phyloP scores from a whole-genome alignment of 2,888 invertebrate genomes.

The Eurois occulta region DNA sequence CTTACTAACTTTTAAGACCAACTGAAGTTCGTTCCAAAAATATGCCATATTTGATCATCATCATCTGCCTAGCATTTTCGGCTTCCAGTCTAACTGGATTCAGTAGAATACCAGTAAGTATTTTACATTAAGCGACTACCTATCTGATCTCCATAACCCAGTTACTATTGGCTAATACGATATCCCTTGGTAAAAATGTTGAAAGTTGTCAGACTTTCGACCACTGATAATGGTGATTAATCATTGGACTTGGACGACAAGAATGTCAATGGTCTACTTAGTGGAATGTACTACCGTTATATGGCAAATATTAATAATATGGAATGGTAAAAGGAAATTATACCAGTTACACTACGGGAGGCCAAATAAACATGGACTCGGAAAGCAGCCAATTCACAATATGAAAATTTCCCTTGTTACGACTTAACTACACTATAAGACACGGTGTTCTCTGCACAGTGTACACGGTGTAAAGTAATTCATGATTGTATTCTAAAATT shows the following conservation, averaged over 20 bases:
- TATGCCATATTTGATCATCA: too few relatives aligned
- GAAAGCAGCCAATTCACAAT: constrained; percentile 9
- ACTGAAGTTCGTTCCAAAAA: too few relatives aligned
- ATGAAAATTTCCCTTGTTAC: neutral
- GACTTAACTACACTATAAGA: neutral
- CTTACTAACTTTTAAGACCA: too few relatives aligned
- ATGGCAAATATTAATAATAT: constrained; percentile 18
- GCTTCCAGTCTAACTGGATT: too few relatives aligned
- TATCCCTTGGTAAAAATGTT: too few relatives aligned
- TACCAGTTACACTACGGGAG: neutral
- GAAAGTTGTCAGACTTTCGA: too few relatives aligned
- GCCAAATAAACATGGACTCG: neutral
- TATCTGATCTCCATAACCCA: too few relatives aligned
- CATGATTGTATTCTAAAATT: too few relatives aligned
- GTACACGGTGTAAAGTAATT: neutral
- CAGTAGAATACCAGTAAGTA: too few relatives aligned
- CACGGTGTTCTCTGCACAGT: neutral
- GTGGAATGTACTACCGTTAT: neutral
- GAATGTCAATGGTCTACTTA: neutral
- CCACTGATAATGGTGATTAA: constrained; percentile 5
- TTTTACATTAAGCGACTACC: too few relatives aligned
- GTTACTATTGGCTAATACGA: too few relatives aligned
- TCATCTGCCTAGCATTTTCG: too few relatives aligned
- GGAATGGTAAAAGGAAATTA: constrained; percentile 40
- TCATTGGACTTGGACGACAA: neutral